Base-by-base conservation (phyloP, 2,888 invertebrate genomes). In the Eristalis intricaria region DNA sequence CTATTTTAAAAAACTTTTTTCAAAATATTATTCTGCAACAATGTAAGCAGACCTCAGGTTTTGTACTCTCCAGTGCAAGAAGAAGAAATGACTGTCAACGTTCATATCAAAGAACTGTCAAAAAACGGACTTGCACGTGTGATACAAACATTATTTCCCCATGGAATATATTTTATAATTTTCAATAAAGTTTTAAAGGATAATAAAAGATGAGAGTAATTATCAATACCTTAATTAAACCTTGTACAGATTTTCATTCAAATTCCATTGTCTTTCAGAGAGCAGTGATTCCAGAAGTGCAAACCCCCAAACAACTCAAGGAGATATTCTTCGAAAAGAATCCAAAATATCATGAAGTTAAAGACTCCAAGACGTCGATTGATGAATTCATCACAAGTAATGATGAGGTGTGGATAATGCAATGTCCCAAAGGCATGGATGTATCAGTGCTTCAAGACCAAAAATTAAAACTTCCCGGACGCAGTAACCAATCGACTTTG, bases 381-480 rank as follows among this genome's bases (percentile, higher is more conserved):
- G 90, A 89, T 0, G 89, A 89, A 8, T 84, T 90, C 11, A 73
- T 84, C 2, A 83, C 89, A 4, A 89, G 91, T 23, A 84, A 89
- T 23, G 90, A 90, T 75, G 91, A 91, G 86, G 69, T 91, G 19
- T 91, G 91, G 91, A 23, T 91, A 15, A 70, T 91, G 69, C 91
- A 91, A 77, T 90, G 90, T 60, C 91, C 91, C 4, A 90, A 90
- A 83, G 86, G 70, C 10, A 87, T 89, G 32, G 81, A 90, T 64
- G 8, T 89, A 8, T 68, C 87, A 15, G 65, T 86, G 13, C 70
- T 91, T 1, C 70, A 89, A 68, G 88, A 73, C 4, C 88, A 89
- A n/a, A 90, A 90, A 84, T 26, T 91, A 4, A 91, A 91, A 78
- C 68, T 91, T 1, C 91, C 91, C 0, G 91, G 91, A 0, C 90